Evolutionary conservation across 2,113 vertebrate species (phyloP).

Genomic region (Oryzias melastigma): DNA sequence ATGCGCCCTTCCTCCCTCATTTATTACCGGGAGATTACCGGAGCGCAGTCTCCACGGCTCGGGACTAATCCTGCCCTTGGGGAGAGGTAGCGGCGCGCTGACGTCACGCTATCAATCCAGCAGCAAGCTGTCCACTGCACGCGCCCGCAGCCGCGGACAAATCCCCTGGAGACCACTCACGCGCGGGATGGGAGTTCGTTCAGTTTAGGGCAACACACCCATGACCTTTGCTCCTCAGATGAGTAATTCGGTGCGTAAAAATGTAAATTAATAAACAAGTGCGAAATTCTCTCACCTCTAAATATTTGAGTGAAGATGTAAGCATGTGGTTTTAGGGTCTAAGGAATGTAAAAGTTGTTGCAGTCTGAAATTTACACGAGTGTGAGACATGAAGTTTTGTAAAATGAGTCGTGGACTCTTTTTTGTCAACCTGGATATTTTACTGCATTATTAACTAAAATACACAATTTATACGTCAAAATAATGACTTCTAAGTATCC

Average conservation of each 20-base stretch:
- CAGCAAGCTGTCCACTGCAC: constrained; percentile 62
- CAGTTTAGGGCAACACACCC: constrained; percentile 13
- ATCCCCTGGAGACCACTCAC: constrained; percentile 54
- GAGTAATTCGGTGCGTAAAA: background rate
- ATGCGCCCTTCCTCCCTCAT: constrained; percentile 62
- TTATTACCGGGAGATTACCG: constrained; percentile 72
- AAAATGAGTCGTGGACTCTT: too few relatives aligned
- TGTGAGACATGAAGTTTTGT: too few relatives aligned
- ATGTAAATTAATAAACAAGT: too few relatives aligned
- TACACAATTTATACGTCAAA: too few relatives aligned
- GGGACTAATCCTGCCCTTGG: constrained; percentile 72
- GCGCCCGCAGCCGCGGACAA: constrained; percentile 43
- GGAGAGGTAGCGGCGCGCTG: constrained; percentile 72
- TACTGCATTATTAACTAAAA: too few relatives aligned
- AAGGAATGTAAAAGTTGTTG: too few relatives aligned
- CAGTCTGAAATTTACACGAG: too few relatives aligned
- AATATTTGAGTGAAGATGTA: too few relatives aligned
- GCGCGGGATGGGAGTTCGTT: constrained; percentile 5
- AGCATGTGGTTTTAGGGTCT: too few relatives aligned
- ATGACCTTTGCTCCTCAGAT: constrained; percentile 5
- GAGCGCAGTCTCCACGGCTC: constrained; percentile 66
- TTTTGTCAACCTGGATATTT: too few relatives aligned
- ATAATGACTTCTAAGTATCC: too few relatives aligned
- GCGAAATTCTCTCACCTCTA: too few relatives aligned
- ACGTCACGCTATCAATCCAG: constrained; percentile 73